Base-by-base conservation (phyloP, 2,113 vertebrate species). In the Nycticebus coucang region DNA sequence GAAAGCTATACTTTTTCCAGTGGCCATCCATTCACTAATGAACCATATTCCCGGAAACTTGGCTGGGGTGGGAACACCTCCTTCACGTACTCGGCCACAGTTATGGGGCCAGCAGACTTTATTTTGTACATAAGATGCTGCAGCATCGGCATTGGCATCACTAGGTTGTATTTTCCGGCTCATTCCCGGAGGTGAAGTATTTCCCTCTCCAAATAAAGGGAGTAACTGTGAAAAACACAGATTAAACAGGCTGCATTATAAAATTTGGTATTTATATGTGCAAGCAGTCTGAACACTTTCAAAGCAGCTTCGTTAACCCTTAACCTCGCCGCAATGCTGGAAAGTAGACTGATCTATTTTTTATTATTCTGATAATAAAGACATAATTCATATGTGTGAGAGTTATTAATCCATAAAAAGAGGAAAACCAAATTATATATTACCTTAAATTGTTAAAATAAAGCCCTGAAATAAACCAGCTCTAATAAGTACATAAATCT, bases 31-130 rank as follows among this genome's bases (percentile, higher is more conserved):
- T 97, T 99, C 99, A n/a, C 99, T 99, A 18, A 99, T 1, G 59
- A 98, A 99, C 99, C 99, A 99, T 81, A 99, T 98, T 3, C 99
- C 99, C 22, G 99, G 93, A 80, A 99, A 97, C 99, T 98, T 98
- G 14, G 98, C 98, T 2, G 99, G 99, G 98, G 99, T 99, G 97
- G 99, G 78, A 99, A 98, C 37, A 99, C 99, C 98, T 99, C 99
- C 87, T 98, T 98, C 99, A 99, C 99, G 97, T 99, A 99, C 97
- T 99, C 99, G 7, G 99, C 99, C 91, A 99, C 99, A 1, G 99
- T 98, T 53, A 99, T 98, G 0, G 99, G 99, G 69, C 99, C 99
- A 0, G 99, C 99, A 85, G 99, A 98, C 81, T 98, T 99, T 75
- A 99, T 99, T 98, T 99, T 99, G 92, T 98, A 98, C 1, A 96